These are phyloP conservation scores for Callosobruchus maculatus DNA, from an alignment of 2,888 invertebrate species.

Conservation along the genomic window DNA sequence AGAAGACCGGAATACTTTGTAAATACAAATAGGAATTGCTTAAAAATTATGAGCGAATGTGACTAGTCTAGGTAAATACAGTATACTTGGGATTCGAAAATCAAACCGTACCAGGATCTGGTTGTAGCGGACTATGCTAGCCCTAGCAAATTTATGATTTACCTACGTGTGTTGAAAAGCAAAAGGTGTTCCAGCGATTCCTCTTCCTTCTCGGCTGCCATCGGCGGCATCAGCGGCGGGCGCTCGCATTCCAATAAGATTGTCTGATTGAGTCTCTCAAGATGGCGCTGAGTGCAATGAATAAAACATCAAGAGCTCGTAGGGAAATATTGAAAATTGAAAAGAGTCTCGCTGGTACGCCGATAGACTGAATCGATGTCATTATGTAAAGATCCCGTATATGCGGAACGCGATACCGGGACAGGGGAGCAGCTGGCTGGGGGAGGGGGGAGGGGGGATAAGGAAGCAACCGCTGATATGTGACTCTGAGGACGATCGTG, in stretches of 20 bases:
- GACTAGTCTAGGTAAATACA: too few relatives aligned
- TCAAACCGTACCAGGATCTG: too few relatives aligned
- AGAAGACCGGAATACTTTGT: too few relatives aligned
- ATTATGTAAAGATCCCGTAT: constrained; percentile 43
- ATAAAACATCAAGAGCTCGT: constrained; percentile 52
- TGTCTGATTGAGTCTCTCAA: constrained; percentile 51
- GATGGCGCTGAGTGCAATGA: constrained; percentile 52
- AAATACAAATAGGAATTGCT: too few relatives aligned
- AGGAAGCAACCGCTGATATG: not conserved
- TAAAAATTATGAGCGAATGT: too few relatives aligned
- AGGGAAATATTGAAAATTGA: constrained; percentile 53
- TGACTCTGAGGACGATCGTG: not conserved
- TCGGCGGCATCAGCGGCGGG: constrained; percentile 36
- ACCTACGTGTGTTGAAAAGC: not conserved
- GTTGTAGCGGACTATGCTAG: too few relatives aligned
- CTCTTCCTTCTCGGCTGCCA: not conserved
- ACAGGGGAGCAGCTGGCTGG: constrained; percentile 21
- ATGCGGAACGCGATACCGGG: constrained; percentile 38
- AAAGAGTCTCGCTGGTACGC: constrained; percentile 47
- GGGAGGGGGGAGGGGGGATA: not conserved
- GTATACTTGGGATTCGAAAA: too few relatives aligned
- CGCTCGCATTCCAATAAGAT: constrained; percentile 49
- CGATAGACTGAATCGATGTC: constrained; percentile 49
- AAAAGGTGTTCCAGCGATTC: constrained; percentile 1
- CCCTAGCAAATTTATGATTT: not conserved